phyloP scores from a whole-genome alignment of 2,888 invertebrate species.

The Plebejus argus region DNA sequence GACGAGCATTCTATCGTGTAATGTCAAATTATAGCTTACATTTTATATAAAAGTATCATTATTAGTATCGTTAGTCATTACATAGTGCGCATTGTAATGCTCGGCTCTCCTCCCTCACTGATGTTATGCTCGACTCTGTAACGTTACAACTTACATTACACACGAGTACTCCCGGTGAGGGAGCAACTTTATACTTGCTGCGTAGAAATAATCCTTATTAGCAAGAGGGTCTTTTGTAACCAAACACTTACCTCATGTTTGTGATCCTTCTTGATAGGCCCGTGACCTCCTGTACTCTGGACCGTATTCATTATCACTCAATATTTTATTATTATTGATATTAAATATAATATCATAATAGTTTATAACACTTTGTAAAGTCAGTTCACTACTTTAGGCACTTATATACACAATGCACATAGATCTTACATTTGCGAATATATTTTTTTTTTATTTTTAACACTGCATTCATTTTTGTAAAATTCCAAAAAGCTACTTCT shows the following conservation, averaged over 20 bases:
- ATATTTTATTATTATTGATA: background rate
- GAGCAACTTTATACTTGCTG: too few relatives aligned
- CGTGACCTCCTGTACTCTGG: slow-evolving; percentile 82
- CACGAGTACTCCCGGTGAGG: too few relatives aligned
- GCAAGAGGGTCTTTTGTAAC: background rate
- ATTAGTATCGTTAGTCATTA: too few relatives aligned
- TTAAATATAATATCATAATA: background rate
- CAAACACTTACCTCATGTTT: slow-evolving; percentile 77
- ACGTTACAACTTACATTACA: too few relatives aligned
- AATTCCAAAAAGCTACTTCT: slow-evolving; percentile 6
- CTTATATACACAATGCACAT: slow-evolving; percentile 20
- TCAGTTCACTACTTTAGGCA: slow-evolving; percentile 27
- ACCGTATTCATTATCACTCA: slow-evolving; percentile 81
- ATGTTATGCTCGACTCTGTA: too few relatives aligned
- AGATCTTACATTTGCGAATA: background rate
- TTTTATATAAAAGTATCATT: too few relatives aligned
- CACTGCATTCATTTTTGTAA: background rate
- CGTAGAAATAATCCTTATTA: too few relatives aligned
- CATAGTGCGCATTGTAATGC: background rate
- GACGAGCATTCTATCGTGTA: too few relatives aligned
- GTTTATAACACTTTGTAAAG: background rate
- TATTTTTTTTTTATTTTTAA: background rate
- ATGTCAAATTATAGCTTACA: too few relatives aligned
- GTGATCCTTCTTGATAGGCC: slow-evolving; percentile 80
- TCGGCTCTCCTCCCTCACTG: too few relatives aligned